phyloP scores from a whole-genome alignment of 2,113 vertebrate species.

The Castor canadensis region DNA sequence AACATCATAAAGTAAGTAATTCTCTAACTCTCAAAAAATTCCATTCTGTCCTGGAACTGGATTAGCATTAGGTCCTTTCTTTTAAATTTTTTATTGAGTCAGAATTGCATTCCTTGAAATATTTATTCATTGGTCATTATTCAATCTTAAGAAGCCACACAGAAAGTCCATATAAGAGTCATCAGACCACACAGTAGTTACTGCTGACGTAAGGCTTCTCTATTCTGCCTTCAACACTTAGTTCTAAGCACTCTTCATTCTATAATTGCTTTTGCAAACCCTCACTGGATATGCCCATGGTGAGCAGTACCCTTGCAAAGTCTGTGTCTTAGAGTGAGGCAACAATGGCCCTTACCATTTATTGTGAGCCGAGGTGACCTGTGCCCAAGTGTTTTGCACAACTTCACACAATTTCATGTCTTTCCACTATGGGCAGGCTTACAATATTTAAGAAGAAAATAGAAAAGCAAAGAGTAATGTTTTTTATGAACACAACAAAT shows the following conservation, averaged over 20 bases:
- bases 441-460: not conserved
- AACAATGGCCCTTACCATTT: not conserved
- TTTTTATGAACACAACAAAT: not conserved
- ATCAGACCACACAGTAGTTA: not conserved
- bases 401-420: no score
- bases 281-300: not conserved
- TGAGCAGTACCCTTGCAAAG: not conserved
- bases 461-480: not conserved
- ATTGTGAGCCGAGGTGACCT: not conserved
- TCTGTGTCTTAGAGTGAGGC: not conserved
- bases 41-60: not conserved
- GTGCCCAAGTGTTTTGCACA: not conserved
- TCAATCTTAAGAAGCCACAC: not conserved
- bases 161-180: not conserved
- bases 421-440: not conserved
- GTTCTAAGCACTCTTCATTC: not conserved
- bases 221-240: not conserved
- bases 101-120: constrained; percentile 43
- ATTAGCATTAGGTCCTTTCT: not conserved
- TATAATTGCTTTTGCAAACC: not conserved
- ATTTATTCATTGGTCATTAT: constrained; percentile 17
- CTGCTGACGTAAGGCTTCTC: not conserved
- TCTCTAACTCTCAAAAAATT: not conserved
- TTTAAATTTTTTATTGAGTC: not conserved
- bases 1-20: not conserved